Evolutionary conservation across 2,888 invertebrate species (phyloP), one percentile per base, ranked within the genome.

Genomic region (Endomychus coccineus): DNA sequence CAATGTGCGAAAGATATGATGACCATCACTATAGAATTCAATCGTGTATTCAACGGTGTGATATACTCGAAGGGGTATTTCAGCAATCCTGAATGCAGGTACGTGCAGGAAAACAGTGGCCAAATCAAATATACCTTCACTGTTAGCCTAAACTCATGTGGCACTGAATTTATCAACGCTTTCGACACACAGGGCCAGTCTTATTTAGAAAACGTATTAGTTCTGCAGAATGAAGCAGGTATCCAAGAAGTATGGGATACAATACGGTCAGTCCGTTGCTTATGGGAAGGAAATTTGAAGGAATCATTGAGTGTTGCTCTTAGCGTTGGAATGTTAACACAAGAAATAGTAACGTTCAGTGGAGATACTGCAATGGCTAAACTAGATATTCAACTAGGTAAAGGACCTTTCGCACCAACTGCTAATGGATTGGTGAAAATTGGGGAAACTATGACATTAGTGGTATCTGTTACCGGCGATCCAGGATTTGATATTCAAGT

Each of bases 291-390:
- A 10, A 83, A 80, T 51, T 66, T 86, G 32, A 83, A 81, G 34
- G 82, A 84, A 52, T 79, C 81, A 9, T 62, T 86, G 30, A 76
- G 80, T 1, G 82, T 83, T 1, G 81, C 80, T 10, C 66, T 87
- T 12, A 81, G 79, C 49, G 83, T 87, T 1, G 85, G 83, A 16
- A 83, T 83, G 80, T 62, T 86, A 46, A 83, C 79, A 48, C 82
- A 83, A 56, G 81, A 86, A 49, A 80, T 83, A 6, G 81, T 86
- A 38, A 84, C 85, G 32, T 87, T 87, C 63, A 83, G 82, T 48
- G 86, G 86, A n/a, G 86, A 87, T 46, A 84, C 85, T 1, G 85
- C 84, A 1, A 79, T 80, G 64, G 85, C 85, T 4, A 75, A 78
- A 43, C 66, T 87, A 31, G 86, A 86, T 47, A 83, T 87, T 36